Evolutionary conservation across 2,888 invertebrate genomes (phyloP).

Genomic region (Lasioglossum oenotherae): DNA sequence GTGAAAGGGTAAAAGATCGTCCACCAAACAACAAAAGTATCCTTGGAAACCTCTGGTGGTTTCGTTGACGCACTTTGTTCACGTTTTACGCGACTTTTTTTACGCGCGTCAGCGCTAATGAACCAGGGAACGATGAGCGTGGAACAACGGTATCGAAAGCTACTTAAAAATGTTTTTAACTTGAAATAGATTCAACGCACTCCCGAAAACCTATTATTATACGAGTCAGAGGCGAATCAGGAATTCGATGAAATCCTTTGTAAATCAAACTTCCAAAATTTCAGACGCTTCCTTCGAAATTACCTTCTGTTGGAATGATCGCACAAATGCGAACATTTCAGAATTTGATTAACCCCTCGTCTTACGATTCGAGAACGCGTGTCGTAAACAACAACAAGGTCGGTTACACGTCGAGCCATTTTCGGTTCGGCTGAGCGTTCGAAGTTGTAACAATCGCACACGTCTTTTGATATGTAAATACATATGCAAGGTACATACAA

Average conservation of each 20-base stretch:
- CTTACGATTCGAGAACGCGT: too few relatives aligned
- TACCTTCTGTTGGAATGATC: slow-evolving; percentile 2
- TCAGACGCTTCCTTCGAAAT: too few relatives aligned
- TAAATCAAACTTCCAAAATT: not conserved
- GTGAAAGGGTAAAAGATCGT: slow-evolving; percentile 12
- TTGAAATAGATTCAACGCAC: not conserved
- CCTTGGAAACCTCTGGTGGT: slow-evolving; percentile 28
- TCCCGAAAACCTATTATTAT: not conserved
- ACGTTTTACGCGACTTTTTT: slow-evolving; percentile 8
- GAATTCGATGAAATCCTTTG: not conserved
- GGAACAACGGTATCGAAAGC: not conserved
- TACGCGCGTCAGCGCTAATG: slow-evolving; percentile 27
- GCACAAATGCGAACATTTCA: not conserved
- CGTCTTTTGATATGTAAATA: too few relatives aligned
- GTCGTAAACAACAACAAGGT: too few relatives aligned
- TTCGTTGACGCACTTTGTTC: slow-evolving; percentile 11
- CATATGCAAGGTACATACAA: too few relatives aligned
- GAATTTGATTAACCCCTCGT: slow-evolving; percentile 17
- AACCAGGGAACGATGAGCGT: not conserved
- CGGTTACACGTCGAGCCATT: too few relatives aligned
- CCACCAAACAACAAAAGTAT: slow-evolving; percentile 31
- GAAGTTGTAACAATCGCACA: too few relatives aligned
- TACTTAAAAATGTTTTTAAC: not conserved
- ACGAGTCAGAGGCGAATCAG: not conserved
- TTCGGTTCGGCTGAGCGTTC: too few relatives aligned